phyloP scores from a whole-genome alignment of 2,113 vertebrate genomes.

The Phaethornis superciliosus region DNA sequence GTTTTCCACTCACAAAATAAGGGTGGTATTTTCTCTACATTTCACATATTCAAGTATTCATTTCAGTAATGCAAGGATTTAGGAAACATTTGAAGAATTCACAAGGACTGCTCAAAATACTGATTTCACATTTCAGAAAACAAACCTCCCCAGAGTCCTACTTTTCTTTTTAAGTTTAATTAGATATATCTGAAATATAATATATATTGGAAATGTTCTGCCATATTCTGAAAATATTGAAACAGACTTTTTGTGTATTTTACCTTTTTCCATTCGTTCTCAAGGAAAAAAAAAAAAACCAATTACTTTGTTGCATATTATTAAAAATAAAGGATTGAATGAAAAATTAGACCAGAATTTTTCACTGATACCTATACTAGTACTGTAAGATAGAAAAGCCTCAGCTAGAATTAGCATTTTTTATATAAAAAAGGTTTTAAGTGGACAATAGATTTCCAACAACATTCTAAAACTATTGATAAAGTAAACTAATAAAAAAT shows the following conservation, averaged over 20 bases:
- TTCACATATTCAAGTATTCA: not conserved
- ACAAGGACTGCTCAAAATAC: not conserved
- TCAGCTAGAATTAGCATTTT: not conserved
- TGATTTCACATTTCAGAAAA: not conserved
- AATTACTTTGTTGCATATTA: not conserved
- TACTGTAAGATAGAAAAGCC: not conserved
- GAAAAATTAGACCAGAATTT: rapidly evolving
- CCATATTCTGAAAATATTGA: not conserved
- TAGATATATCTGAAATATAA: not conserved
- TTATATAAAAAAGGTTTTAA: not conserved
- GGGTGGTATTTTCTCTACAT: not conserved
- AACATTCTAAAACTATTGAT: not conserved
- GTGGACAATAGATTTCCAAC: not conserved
- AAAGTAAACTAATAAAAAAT: not conserved
- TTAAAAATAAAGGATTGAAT: not conserved
- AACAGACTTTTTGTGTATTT: not conserved
- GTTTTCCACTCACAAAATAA: not conserved
- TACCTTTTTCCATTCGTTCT: not conserved
- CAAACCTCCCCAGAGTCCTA: rapidly evolving
- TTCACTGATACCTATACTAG: not conserved
- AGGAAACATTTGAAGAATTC: not conserved
- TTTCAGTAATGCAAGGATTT: not conserved
- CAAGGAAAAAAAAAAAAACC: not conserved
- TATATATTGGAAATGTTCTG: not conserved
- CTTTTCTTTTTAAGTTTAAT: not conserved